These are phyloP conservation scores for Asteroscopus sphinx DNA, from an alignment of 2,888 invertebrate genomes.

Conservation along the genomic window DNA sequence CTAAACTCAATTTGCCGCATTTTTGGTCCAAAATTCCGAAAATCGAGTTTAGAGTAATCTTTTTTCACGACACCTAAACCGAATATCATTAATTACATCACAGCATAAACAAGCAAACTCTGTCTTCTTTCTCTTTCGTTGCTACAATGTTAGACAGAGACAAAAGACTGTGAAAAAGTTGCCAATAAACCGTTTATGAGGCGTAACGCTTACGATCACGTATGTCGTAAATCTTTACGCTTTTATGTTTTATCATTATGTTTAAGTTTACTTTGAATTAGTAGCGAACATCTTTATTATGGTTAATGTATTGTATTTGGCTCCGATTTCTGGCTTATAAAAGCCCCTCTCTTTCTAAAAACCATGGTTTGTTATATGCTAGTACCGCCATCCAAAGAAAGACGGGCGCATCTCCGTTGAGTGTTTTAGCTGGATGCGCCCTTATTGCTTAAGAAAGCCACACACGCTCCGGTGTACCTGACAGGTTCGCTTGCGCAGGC, in stretches of 20 bases:
- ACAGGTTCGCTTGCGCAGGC: too few species aligned
- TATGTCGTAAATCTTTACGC: constrained; percentile 50
- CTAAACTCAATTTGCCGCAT: constrained; percentile 6
- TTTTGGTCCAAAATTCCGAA: constrained; percentile 18
- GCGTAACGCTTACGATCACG: constrained; percentile 47
- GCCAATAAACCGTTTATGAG: constrained; percentile 54
- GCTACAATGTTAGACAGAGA: constrained; percentile 15
- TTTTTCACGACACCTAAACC: constrained; percentile 47
- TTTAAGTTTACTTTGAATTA: constrained; percentile 51
- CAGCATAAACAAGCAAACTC: constrained; percentile 47
- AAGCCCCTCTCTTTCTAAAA: too few species aligned
- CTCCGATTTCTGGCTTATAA: background rate
- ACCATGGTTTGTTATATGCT: too few species aligned
- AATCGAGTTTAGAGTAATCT: constrained; percentile 43
- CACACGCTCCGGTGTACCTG: too few species aligned
- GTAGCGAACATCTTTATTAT: constrained; percentile 22
- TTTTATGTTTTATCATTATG: constrained; percentile 46
- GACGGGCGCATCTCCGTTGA: too few species aligned
- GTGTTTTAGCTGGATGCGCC: too few species aligned
- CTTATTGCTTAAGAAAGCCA: too few species aligned
- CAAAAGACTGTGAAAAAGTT: constrained; percentile 14
- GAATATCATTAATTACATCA: constrained; percentile 47
- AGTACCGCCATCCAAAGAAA: too few species aligned
- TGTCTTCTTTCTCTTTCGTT: constrained; percentile 27
- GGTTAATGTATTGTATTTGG: constrained; percentile 17